phyloP scores from a whole-genome alignment of 2,888 invertebrate species.

The Leptarthrus brevirostris region DNA sequence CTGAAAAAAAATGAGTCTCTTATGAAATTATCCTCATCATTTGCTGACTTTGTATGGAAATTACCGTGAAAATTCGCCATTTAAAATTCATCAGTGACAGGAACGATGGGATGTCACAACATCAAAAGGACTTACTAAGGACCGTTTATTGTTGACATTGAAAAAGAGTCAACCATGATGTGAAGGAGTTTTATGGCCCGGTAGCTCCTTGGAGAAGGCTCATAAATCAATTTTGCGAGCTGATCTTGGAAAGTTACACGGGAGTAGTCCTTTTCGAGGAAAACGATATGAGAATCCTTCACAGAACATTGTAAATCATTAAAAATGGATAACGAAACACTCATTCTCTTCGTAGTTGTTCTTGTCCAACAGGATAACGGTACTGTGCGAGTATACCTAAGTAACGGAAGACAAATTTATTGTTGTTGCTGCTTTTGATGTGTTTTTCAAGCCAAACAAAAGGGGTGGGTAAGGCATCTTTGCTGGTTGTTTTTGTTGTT shows the following conservation, averaged over 20 bases:
- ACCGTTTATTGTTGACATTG: conserved; percentile 34
- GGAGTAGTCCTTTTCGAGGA: conserved; percentile 18
- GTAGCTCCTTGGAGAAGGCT: not conserved
- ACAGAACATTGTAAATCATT: conserved; percentile 46
- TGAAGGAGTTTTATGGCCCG: conserved; percentile 15
- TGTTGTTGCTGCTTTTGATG: conserved; percentile 21
- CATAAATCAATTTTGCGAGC: conserved; percentile 48
- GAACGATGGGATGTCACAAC: conserved; percentile 34
- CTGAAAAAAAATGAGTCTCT: too few relatives aligned
- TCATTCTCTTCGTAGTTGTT: not conserved
- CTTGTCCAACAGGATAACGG: conserved; percentile 3
- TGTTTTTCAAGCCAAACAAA: conserved; percentile 17
- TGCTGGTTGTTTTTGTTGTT: conserved; percentile 16
- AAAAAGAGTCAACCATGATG: conserved; percentile 9
- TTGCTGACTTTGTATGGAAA: conserved; percentile 22
- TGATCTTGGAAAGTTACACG: conserved; percentile 20
- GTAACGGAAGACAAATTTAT: conserved; percentile 45
- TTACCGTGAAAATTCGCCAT: conserved; percentile 44
- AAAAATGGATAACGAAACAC: conserved; percentile 43
- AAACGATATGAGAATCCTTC: conserved; percentile 25
- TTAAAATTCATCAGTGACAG: conserved; percentile 45
- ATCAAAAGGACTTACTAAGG: conserved; percentile 45
- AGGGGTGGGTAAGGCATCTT: conserved; percentile 9
- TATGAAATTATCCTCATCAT: conserved; percentile 26
- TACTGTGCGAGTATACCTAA: not conserved